Percentiles rank a stretch among this genome's conserved stretches.
These are phyloP conservation scores for Harpagoxenus sublaevis DNA, from an alignment of 2,888 invertebrate species.

Conservation along the genomic window DNA sequence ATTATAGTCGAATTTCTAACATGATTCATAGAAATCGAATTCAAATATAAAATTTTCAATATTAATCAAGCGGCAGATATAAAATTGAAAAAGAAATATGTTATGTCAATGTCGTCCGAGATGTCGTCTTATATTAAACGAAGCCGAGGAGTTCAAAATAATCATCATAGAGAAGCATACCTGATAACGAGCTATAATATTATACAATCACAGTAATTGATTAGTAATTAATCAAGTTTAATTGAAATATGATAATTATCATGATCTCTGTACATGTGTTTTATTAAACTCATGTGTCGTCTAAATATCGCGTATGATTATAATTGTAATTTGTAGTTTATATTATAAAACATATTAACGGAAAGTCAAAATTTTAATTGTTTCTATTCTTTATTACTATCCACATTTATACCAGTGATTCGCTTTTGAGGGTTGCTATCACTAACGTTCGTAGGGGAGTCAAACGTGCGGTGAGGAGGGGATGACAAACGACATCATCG, in stretches of 20 bases:
- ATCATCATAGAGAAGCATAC: neutral
- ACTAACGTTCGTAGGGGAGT: constrained; percentile 51
- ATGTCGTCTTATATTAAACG: neutral
- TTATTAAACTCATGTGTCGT: neutral
- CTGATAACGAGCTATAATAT: neutral
- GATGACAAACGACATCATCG: constrained; percentile 83
- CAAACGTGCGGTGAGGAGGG: constrained; percentile 57
- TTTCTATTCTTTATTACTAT: neutral
- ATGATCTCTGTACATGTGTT: neutral
- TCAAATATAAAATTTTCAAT: neutral
- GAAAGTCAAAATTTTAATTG: neutral
- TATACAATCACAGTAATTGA: neutral
- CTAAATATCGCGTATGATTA: neutral
- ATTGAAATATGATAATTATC: neutral
- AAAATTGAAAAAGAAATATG: neutral
- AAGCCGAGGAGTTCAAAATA: neutral
- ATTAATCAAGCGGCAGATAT: constrained; percentile 3
- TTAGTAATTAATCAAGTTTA: neutral
- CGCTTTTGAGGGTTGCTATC: constrained; percentile 62
- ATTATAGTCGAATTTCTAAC: neutral
- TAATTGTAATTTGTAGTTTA: neutral
- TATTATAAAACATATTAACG: neutral
- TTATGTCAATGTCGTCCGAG: neutral
- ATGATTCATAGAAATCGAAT: constrained; percentile 5
- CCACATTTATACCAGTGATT: constrained; percentile 75